These are phyloP conservation scores for Raillietiella orientalis DNA, from an alignment of 2,888 invertebrate genomes.

Conservation along the genomic window DNA sequence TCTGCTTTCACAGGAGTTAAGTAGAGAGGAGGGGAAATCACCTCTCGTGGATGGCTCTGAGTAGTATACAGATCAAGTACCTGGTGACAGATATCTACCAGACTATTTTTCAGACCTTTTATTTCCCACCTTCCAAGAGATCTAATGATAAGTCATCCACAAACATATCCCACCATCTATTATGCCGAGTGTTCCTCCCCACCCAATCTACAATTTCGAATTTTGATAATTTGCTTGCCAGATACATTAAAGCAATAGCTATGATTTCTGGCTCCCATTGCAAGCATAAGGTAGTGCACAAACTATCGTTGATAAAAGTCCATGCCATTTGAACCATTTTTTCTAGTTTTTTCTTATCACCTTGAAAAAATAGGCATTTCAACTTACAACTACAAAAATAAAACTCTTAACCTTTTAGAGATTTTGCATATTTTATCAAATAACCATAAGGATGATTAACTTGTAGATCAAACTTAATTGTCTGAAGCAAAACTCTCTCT, in stretches of 20 bases:
- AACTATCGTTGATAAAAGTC: constrained; percentile 96
- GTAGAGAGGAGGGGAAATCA: constrained; percentile 18
- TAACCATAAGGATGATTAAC: constrained; percentile 77
- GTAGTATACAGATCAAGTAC: constrained; percentile 69
- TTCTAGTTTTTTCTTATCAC: constrained; percentile 59
- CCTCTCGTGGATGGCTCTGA: constrained; percentile 24
- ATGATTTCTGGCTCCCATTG: constrained; percentile 99
- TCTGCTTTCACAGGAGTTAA: constrained; percentile 7
- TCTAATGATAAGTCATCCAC: constrained; percentile 82
- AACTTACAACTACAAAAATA: neutral
- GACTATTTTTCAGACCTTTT: neutral
- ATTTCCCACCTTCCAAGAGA: constrained; percentile 33
- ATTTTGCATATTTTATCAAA: constrained; percentile 70
- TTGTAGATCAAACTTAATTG: constrained; percentile 93
- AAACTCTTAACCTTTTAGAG: constrained; percentile 29
- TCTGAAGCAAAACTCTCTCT: constrained; percentile 79
- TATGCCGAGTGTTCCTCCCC: constrained; percentile 35
- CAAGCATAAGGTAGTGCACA: constrained; percentile 78
- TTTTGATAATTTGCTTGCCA: constrained; percentile 80
- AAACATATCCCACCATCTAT: constrained; percentile 94
- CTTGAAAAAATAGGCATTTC: neutral
- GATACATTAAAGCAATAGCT: constrained; percentile 83
- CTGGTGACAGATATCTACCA: constrained; percentile 68
- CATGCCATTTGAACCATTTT: constrained; percentile 98
- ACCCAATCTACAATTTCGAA: constrained; percentile 83